Conservation (phyloP, 1,140 invertebrate species). For the Scaptomyza pallida region DNA sequence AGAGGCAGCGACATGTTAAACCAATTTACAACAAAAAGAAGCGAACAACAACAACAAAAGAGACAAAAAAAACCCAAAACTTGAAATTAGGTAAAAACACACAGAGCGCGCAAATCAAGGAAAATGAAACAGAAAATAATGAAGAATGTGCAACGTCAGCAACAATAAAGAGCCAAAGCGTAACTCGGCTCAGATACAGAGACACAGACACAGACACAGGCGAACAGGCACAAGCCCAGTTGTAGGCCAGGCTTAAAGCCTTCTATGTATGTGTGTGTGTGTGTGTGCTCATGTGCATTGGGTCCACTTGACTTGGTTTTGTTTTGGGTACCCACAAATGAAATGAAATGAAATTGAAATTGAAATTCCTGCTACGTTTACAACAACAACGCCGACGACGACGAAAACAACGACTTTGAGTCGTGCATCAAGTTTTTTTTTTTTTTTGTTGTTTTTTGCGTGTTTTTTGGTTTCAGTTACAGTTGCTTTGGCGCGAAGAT, state of each 20-base stretch:
- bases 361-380: slow-evolving; percentile 76
- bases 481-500: slow-evolving; percentile 46
- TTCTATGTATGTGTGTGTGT: slow-evolving; percentile 2
- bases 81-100: slow-evolving; percentile 73
- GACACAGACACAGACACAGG: slow-evolving; percentile 14
- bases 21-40: slow-evolving; percentile 47
- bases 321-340: slow-evolving; percentile 41
- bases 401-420: slow-evolving; percentile 19
- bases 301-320: slow-evolving; percentile 59
- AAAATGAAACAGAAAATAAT: slow-evolving; percentile 53
- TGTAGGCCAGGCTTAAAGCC: slow-evolving; percentile 3
- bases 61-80: slow-evolving; percentile 54
- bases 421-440: slow-evolving; percentile 36
- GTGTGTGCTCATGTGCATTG: slow-evolving; percentile 13
- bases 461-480: slow-evolving; percentile 36
- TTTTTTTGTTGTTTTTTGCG: slow-evolving; percentile 25
- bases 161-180: slow-evolving; percentile 43
- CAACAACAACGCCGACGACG: slow-evolving; percentile 21
- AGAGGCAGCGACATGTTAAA: slow-evolving; percentile 45
- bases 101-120: slow-evolving; percentile 26
- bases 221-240: neutral
- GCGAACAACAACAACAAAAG: slow-evolving; percentile 1
- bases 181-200: slow-evolving; percentile 23
- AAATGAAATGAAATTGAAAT: slow-evolving; percentile 55
- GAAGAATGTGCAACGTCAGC: slow-evolving; percentile 76